Evolutionary conservation across 2,888 invertebrate genomes (phyloP).

Genomic region (Tridacna crocea): DNA sequence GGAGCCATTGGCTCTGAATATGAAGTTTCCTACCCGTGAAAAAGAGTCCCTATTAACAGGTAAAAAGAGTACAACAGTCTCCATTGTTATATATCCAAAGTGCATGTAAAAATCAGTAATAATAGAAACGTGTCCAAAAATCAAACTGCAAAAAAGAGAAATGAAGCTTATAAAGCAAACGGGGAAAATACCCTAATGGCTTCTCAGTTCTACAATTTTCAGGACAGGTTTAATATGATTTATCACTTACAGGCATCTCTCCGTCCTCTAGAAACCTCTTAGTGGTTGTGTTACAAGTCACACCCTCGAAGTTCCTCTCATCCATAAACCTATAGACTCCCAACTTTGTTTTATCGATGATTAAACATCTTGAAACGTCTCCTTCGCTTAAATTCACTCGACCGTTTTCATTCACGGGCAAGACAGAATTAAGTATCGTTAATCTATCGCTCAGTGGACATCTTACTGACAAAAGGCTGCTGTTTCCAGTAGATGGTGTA

Average conservation of each 20-base stretch:
- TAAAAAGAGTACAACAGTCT: too few relatives aligned
- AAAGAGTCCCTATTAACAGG: too few relatives aligned
- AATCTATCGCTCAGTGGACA: not conserved
- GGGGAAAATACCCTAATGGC: too few relatives aligned
- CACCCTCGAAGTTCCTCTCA: not conserved
- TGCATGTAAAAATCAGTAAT: too few relatives aligned
- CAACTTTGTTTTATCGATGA: not conserved
- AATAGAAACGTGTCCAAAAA: too few relatives aligned
- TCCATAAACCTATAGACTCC: not conserved
- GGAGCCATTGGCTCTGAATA: too few relatives aligned
- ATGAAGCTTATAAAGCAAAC: too few relatives aligned
- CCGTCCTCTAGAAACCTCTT: not conserved
- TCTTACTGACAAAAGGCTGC: not conserved
- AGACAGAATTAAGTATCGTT: not conserved
- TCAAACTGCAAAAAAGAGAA: too few relatives aligned
- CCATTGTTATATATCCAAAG: too few relatives aligned
- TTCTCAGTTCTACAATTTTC: too few relatives aligned
- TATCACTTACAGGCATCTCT: not conserved
- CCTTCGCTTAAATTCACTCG: not conserved
- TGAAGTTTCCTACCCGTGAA: too few relatives aligned
- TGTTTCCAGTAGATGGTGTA: not conserved
- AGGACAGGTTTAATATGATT: too few relatives aligned
- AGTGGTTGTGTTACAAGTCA: conserved; percentile 2
- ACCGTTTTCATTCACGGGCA: not conserved
- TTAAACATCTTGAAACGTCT: not conserved